Base-by-base conservation (phyloP, 2,888 invertebrate genomes). In the Pterostichus madidus region DNA sequence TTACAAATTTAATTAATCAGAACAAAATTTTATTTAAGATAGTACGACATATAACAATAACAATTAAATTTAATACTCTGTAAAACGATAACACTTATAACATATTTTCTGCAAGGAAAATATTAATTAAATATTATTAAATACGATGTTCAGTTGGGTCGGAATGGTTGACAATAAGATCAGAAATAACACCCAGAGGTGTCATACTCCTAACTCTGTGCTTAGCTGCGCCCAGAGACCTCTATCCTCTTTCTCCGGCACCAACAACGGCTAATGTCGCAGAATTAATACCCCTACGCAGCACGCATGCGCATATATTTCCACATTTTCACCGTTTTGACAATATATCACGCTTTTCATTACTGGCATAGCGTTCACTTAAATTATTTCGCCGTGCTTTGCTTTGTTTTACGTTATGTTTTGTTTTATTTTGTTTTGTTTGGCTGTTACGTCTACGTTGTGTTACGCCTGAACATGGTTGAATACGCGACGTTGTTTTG, bases 271-370 rank as follows among this genome's bases (percentile, higher is more conserved):
- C 59, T 64, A 64, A 64, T 64, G 64, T 64, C 64, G 17, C 64
- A 35, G 64, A 32, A 64, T 64, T 64, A 64, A 44, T 46, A 56
- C 56, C 17, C 39, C 4, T 15, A 53, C 5, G 59, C 61, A 13
- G 35, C 44, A 32, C 59, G 24, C 46, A 44, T 56, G 44, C 61
- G 59, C 31, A 61, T 13, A 68, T 71, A 64, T 68, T 80, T 80
- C 17, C 53, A 68, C 52, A 68, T 64, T 64, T 64, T 80, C 35
- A 49, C 68, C 56, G 49, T 64, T 61, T 80, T 68, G 68, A 68
- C 79, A 68, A 79, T 79, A 53, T 64, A 79, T 79, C 79, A 79
- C 44, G 79, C 79, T 79, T 79, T 79, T 79, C 79, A 79, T 79
- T 79, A 64, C 79, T 79, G 79, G 64, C 79, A 64, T 56, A 39